Evolutionary conservation across 2,113 vertebrate species (phyloP).

Genomic region (Neolamprologus caudopunctatus): DNA sequence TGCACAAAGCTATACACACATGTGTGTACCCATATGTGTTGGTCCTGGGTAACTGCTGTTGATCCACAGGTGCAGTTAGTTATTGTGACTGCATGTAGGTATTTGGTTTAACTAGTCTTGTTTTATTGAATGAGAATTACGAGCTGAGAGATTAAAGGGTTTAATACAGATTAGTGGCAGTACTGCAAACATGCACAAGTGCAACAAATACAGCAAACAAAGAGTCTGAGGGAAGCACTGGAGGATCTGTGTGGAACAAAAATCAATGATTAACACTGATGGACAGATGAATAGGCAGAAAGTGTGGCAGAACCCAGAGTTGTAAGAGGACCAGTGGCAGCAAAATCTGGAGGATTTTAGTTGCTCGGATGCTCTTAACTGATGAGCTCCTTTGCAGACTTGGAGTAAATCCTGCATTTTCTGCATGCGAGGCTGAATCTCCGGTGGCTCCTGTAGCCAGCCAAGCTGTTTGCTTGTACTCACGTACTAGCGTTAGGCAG

Average conservation of each 20-base stretch:
- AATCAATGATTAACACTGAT: constrained; percentile 10
- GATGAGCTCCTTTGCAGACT: not conserved
- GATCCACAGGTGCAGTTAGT: not conserved
- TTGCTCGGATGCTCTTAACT: not conserved
- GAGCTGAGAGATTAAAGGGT: not conserved
- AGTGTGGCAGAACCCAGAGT: constrained; percentile 1
- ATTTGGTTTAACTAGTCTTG: not conserved
- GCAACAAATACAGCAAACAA: not conserved
- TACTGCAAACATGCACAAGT: not conserved
- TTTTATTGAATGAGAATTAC: not conserved
- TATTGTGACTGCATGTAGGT: not conserved
- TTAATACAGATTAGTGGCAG: not conserved
- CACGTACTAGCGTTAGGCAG: rapidly evolving
- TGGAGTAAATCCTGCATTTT: not conserved
- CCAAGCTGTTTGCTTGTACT: not conserved
- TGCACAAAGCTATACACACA: not conserved
- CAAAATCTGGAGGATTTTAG: not conserved
- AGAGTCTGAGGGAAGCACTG: not conserved
- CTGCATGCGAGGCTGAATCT: not conserved
- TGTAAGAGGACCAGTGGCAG: not conserved
- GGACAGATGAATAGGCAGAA: constrained; percentile 30
- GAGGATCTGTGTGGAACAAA: constrained; percentile 1
- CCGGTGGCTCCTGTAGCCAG: rapidly evolving
- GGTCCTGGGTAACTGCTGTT: not conserved
- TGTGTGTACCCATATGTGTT: not conserved